Base-by-base conservation (phyloP, 2,888 invertebrate species). In the Phoronis australis region DNA sequence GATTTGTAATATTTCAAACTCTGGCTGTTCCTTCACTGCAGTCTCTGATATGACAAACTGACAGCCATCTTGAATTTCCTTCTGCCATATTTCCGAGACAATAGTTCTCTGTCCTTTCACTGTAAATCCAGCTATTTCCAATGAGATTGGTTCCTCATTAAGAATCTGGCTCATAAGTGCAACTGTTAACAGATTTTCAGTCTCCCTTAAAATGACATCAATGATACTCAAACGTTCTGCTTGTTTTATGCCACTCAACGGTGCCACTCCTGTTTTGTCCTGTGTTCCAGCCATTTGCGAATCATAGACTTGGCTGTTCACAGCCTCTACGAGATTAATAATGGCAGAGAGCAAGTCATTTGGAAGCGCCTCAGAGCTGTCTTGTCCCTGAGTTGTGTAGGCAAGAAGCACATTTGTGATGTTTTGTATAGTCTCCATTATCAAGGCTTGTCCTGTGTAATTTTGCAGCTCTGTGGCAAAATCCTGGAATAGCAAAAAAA, bases 381-480 rank as follows among this genome's bases (percentile, higher is more conserved):
- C 56, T 4, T 55, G 45, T 2, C 66, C 66, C 27, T 54, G 56
- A 6, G 21, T 26, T 18, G 56, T 56, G 2, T n/a, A 41, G 12
- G 47, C 40, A 37, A 55, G 48, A 43, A 66, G 50, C 12, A 49
- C 40, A 4, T 37, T 21, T 18, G 43, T 48, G 35, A 68, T 46
- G 23, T n/a, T 48, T 38, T 59, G 55, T 9, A 64, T 41, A 26
- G 52, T 45, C 37, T 43, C 42, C 4, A 60, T 45, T 5, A 62
- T 58, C 6, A 58, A 45, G 2, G 43, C 43, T 39, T 62, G 62
- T 39, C 56, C 45, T 18, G 51, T 45, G 4, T 48, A 47, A 0
- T 59, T 57, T 39, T 59, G 55, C 42, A 59, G 55, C 48, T 67
- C 68, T 23, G 48, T 49, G 3, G 53, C 40, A 47, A 60, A 62